Base-by-base conservation (phyloP, 2,888 invertebrate species). In the Nasonovia ribisnigri region DNA sequence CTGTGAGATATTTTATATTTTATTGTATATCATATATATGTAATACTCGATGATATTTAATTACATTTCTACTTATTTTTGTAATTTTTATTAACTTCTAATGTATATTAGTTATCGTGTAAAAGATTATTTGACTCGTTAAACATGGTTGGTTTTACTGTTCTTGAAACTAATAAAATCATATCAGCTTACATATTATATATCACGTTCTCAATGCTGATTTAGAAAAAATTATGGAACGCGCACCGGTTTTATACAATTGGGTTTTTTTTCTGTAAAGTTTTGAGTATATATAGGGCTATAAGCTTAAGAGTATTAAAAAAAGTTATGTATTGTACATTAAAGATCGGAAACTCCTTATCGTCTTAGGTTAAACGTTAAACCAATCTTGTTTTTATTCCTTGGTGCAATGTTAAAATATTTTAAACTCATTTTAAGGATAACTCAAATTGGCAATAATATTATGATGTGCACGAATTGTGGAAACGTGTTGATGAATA, bases 401-500 rank as follows among this genome's bases (percentile, higher is more conserved):
- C 42, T 90, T 46, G n/a, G n/a, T 86, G 57, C 11, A n/a, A 43
- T 84, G 16, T 43, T 43, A 43, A 43, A 91, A n/a, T 84, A 86
- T 57, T 91, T 91, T 51, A 13, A 46, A 86, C 13, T 86, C 26
- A 54, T 86, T 86, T 91, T 91, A 84, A 11, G n/a, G 29, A 86
- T 43, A 26, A 51, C 26, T 88, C 67, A 26, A 46, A 42, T 88
- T 48, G 24, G 51, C 26, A 29, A 88, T 88, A 42, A 67, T 67
- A 92, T 60, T 24, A 92, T 60, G n/a, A 92, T 88, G 42, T 88
- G 6, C 51, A 6, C 36, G 88, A 86, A 91, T 57, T 46, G 84
- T 24, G 46, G 84, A 77, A 92, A 88, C 92, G 67, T 92, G 92
- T 67, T 88, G 60, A 92, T 51, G 92, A 92, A 92, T 92, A 67